Evolutionary conservation across 2,888 invertebrate genomes (phyloP), one percentile per base, ranked within the genome.

Genomic region (Hirudinaria manillensis): DNA sequence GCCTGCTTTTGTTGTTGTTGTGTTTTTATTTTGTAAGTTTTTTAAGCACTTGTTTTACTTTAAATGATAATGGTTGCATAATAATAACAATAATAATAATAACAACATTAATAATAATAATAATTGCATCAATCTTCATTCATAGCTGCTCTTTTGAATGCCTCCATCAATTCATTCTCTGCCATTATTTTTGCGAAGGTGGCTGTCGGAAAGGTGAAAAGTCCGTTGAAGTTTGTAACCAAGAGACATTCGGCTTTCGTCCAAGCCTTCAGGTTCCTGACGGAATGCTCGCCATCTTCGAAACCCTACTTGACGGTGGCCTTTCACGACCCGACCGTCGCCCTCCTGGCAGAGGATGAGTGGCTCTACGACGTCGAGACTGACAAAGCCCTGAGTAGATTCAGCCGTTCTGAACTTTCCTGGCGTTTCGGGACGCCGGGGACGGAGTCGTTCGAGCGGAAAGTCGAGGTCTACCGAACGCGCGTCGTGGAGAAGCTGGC

Each of bases 251-350:
- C 68, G 82, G 92, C 94, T 3, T 93, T 97, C 82, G 90, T 92
- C 21, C 89, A 91, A 19, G 88, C 96, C 66, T 97, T 94, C 87
- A 91, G 91, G 66, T 90, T 92, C 74, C 91, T 94, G 83, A 92
- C 92, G 73, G 97, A 97, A 82, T 91, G 92, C 0, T 89, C 95
- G 81, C 91, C 93, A 81, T 92, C 94, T 0, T 93, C 95, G 0
- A 92, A 94, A 80, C 90, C 95, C 81, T 98, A 97, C 87, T 89
- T 99, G 32, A 92, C 94, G 2, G 93, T 95, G 0, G 93, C 95
- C 0, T 88, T 98, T 19, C 92, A 94, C 85, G 91, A 91, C 67
- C 95, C 98, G 0, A 91, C 98, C 72, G 92, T 96, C 90, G 82
- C 91, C 74, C 89, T 97, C 67, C 88, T 98, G 56, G 92, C 92